Evolutionary conservation across 2,113 vertebrate genomes (phyloP).

Genomic region (human (Homo sapiens)): DNA sequence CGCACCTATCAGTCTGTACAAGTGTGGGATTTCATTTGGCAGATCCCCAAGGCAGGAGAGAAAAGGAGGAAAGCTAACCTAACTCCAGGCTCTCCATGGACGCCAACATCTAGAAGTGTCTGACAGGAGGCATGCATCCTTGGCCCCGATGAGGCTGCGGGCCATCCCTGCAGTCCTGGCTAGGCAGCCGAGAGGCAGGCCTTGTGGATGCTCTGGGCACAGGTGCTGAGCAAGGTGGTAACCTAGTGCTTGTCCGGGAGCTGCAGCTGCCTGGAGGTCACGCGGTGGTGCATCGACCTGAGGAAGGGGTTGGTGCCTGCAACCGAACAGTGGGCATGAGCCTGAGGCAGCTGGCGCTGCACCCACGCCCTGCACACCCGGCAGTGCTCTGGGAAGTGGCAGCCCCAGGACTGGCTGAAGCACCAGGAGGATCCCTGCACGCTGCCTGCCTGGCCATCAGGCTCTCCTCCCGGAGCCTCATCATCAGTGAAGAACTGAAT

Average conservation of each 20-base stretch:
- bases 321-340: neutral
- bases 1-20: neutral
- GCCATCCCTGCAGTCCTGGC: constrained; percentile 21
- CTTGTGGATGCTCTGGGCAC: constrained; percentile 91
- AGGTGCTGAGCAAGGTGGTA: too few species aligned
- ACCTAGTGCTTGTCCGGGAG: too few species aligned
- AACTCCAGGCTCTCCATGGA: constrained; percentile 53
- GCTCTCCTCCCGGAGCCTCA: neutral
- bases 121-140: neutral
- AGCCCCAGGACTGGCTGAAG: too few species aligned
- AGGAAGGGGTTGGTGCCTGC: constrained; percentile 85
- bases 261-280: too few species aligned
- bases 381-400: neutral
- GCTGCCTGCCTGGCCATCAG: too few species aligned
- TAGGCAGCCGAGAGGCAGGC: constrained; percentile 94
- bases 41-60: constrained; percentile 48
- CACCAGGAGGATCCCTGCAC: too few species aligned
- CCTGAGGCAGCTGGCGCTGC: too few species aligned
- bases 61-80: constrained; percentile 68
- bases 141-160: neutral
- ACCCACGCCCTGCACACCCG: too few species aligned
- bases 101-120: constrained; percentile 7
- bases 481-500: neutral
- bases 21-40: neutral
- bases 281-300: too few species aligned